These are phyloP conservation scores for Trichomycterus rosablanca DNA, from an alignment of 2,113 vertebrate genomes.

Conservation along the genomic window DNA sequence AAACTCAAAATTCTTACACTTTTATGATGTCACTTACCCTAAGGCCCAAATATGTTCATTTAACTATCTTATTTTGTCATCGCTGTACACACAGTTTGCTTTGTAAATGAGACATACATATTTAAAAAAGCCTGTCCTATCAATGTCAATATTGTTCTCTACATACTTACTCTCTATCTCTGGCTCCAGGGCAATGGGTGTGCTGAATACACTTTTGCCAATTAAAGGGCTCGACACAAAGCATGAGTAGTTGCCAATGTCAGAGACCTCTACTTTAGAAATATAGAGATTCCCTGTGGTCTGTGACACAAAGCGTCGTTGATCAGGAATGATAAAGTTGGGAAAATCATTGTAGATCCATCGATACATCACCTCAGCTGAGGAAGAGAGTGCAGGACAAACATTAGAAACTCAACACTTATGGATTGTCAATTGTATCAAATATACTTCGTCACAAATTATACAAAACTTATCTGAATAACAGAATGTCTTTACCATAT, in stretches of 20 bases:
- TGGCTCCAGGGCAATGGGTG: conserved; percentile 86
- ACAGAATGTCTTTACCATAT: too few relatives aligned
- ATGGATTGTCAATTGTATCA: too few relatives aligned
- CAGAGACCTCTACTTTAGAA: conserved; percentile 86
- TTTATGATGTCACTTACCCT: too few relatives aligned
- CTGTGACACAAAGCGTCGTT: conserved; percentile 90
- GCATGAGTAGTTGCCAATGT: conserved; percentile 95
- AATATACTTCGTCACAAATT: too few relatives aligned
- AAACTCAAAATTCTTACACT: too few relatives aligned
- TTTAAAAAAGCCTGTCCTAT: too few relatives aligned
- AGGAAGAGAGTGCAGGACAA: conserved; percentile 3
- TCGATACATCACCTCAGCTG: conserved; percentile 90
- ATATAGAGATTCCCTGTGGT: conserved; percentile 94
- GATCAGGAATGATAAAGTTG: conserved; percentile 84
- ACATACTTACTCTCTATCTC: conserved; percentile 74
- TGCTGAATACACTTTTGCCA: conserved; percentile 94
- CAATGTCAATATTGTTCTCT: too few relatives aligned
- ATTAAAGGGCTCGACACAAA: conserved; percentile 89
- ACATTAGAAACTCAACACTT: neutral
- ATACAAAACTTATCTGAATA: too few relatives aligned
- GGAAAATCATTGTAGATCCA: conserved; percentile 97
- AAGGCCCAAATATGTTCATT: too few relatives aligned
- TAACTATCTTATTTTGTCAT: too few relatives aligned
- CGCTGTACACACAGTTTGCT: too few relatives aligned
- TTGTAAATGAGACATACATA: too few relatives aligned